These are phyloP conservation scores for Odontamblyopus lacepedii DNA, from an alignment of 2,797 vertebrate species.

Conservation along the genomic window DNA sequence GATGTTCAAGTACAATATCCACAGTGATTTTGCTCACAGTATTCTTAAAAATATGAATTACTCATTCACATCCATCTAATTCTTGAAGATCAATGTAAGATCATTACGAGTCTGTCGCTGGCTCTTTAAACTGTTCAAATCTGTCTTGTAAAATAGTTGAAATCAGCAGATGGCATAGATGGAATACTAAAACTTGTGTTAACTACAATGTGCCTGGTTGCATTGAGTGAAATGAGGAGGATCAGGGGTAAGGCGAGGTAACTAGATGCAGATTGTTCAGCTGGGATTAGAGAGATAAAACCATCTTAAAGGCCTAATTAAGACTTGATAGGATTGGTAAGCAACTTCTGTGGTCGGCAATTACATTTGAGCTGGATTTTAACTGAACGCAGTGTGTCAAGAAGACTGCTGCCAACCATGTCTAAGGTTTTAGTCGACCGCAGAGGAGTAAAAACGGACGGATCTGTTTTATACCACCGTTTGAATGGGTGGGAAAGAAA, in stretches of 20 bases:
- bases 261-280: slow-evolving; percentile 64
- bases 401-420: slow-evolving; percentile 21
- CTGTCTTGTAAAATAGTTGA: neutral
- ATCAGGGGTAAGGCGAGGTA: slow-evolving; percentile 62
- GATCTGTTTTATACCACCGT: neutral
- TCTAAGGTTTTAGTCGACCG: slow-evolving; percentile 8
- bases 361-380: slow-evolving; percentile 79
- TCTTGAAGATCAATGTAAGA: neutral
- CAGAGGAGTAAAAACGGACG: neutral
- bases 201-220: slow-evolving; percentile 20
- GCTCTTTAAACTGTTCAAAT: neutral
- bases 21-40: too few relatives aligned
- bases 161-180: neutral
- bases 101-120: neutral
- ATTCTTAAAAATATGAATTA: too few relatives aligned
- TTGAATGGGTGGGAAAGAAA: too few relatives aligned
- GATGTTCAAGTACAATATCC: too few relatives aligned
- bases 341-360: slow-evolving; percentile 69
- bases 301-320: slow-evolving; percentile 75
- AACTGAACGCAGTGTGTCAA: slow-evolving; percentile 55
- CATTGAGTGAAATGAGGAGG: slow-evolving; percentile 22
- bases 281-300: slow-evolving; percentile 70
- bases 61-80: neutral
- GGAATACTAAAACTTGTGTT: slow-evolving; percentile 13
- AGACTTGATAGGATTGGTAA: slow-evolving; percentile 76